phyloP scores from a whole-genome alignment of 2,113 vertebrate genomes.

The Eublepharis macularius region DNA sequence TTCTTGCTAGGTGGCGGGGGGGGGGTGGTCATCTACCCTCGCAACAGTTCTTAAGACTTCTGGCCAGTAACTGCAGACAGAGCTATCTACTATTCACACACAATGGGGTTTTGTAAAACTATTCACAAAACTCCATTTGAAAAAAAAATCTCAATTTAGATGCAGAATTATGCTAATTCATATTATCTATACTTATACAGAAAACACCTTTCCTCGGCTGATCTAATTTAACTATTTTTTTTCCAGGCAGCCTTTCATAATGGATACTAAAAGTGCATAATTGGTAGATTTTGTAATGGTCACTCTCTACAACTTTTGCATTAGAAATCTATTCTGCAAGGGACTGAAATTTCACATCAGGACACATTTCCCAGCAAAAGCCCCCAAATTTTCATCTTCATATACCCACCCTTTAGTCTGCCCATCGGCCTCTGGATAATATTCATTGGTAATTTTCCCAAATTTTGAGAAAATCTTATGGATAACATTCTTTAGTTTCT shows the following conservation, averaged over 20 bases:
- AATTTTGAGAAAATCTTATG: constrained; percentile 99
- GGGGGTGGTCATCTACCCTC: too few species aligned
- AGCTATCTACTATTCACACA: too few species aligned
- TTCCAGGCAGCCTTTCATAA: not conserved
- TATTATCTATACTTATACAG: not conserved
- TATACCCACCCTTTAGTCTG: constrained; percentile 90
- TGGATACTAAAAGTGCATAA: too few species aligned
- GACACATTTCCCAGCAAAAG: not conserved
- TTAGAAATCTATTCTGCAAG: not conserved
- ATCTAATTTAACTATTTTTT: too few species aligned
- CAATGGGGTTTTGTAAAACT: too few species aligned
- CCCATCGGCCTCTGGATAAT: constrained; percentile 92
- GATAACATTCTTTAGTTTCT: constrained; percentile 97
- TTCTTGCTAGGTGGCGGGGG: too few species aligned
- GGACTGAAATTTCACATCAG: not conserved
- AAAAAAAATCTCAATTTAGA: not conserved
- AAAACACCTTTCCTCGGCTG: not conserved
- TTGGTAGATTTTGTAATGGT: not conserved
- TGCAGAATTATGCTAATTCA: not conserved
- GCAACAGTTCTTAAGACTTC: too few species aligned
- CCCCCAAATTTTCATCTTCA: not conserved
- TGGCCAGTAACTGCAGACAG: too few species aligned
- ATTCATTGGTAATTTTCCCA: constrained; percentile 96
- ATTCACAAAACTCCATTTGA: too few species aligned
- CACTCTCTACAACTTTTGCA: not conserved